Percentiles rank a stretch among this genome's conserved stretches.
These are phyloP conservation scores for Orchestes rusci DNA, from an alignment of 2,888 invertebrate species.

Conservation along the genomic window DNA sequence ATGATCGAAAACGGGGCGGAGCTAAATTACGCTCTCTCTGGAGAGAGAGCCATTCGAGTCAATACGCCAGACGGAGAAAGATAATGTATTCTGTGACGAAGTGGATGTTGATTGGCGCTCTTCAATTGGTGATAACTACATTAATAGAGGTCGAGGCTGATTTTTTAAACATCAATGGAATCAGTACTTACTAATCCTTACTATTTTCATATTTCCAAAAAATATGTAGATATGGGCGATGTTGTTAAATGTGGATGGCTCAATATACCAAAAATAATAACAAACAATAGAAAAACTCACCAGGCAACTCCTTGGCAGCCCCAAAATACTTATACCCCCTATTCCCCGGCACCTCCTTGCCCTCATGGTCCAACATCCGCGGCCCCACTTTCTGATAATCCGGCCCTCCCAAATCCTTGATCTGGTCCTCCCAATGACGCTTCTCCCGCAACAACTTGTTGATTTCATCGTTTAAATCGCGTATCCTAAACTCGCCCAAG, in stretches of 20 bases:
- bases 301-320: constrained; percentile 95
- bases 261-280: constrained; percentile 18
- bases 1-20: no score
- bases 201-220: no score
- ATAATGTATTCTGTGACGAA: no score
- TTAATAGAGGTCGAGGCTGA: no score
- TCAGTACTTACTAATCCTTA: no score
- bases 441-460: constrained; percentile 95
- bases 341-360: constrained; percentile 93
- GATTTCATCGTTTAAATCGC: constrained; percentile 98
- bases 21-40: no score
- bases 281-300: constrained; percentile 36
- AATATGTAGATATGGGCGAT: no score
- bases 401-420: constrained; percentile 89
- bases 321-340: constrained; percentile 99
- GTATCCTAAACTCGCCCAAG: constrained; percentile 95
- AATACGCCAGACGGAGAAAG: no score
- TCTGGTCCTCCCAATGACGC: constrained; percentile 96
- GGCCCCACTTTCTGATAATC: constrained; percentile 90
- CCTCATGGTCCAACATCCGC: constrained; percentile 87
- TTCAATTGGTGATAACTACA: no score
- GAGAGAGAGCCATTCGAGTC: no score
- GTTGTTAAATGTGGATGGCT: not conserved
- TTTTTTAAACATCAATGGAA: no score
- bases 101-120: no score